These are phyloP conservation scores for Nineta flava DNA, from an alignment of 2,888 invertebrate genomes.

Conservation along the genomic window DNA sequence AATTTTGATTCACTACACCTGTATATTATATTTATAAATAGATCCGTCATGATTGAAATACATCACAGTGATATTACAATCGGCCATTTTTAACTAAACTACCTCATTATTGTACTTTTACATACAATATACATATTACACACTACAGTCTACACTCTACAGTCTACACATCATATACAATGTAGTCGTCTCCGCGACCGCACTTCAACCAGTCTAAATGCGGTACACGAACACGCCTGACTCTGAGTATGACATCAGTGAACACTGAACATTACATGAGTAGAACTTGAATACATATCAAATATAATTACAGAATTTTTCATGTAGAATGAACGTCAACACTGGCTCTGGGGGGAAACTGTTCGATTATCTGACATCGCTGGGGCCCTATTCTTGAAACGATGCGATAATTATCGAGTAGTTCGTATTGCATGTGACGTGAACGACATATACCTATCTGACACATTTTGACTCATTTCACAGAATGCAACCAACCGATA, in stretches of 20 bases:
- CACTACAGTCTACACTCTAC: too few species aligned
- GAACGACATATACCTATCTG: too few species aligned
- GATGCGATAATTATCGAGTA: too few species aligned
- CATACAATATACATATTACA: slow-evolving; percentile 12
- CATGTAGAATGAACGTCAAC: too few species aligned
- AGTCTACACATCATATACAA: slow-evolving; percentile 17
- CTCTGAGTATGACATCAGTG: slow-evolving; percentile 22
- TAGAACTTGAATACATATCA: neutral
- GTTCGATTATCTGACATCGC: too few species aligned
- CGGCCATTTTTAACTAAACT: slow-evolving; percentile 25
- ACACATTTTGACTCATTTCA: too few species aligned
- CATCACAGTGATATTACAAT: slow-evolving; percentile 19
- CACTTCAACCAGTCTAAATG: neutral
- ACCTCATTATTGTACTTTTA: too few species aligned
- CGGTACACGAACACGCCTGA: slow-evolving; percentile 20
- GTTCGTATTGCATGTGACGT: too few species aligned
- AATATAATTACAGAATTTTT: neutral
- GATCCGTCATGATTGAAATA: slow-evolving; percentile 7
- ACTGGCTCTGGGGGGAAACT: too few species aligned
- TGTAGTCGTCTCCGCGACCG: neutral
- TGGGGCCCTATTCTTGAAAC: too few species aligned
- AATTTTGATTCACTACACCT: neutral
- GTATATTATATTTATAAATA: neutral
- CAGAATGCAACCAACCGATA: too few species aligned
- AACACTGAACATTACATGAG: neutral